phyloP scores from a whole-genome alignment of 2,888 invertebrate species.

The Pollenia labialis region DNA sequence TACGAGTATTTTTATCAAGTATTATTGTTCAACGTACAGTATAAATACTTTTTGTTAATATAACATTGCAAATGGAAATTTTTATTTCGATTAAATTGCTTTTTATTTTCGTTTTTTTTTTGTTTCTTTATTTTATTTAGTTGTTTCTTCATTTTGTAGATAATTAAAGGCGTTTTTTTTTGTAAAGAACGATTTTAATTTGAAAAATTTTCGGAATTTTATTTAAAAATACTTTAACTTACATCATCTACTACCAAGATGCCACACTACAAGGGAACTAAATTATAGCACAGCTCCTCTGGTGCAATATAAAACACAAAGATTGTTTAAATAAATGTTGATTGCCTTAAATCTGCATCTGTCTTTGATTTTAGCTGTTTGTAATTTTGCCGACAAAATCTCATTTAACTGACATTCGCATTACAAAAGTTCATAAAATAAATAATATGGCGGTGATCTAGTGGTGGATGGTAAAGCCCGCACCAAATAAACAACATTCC shows the following conservation, averaged over 20 bases:
- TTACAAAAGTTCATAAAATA: conserved; percentile 62
- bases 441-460: conserved; percentile 61
- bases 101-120: conserved; percentile 39
- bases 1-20: conserved; percentile 36
- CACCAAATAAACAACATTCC: conserved; percentile 51
- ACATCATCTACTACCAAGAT: neutral
- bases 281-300: conserved; percentile 49
- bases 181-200: conserved; percentile 53
- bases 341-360: conserved; percentile 66
- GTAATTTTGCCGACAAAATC: conserved; percentile 54
- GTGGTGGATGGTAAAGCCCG: conserved; percentile 21
- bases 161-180: conserved; percentile 65
- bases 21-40: conserved; percentile 25
- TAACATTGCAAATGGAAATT: conserved; percentile 64
- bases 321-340: conserved; percentile 47
- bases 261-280: conserved; percentile 19
- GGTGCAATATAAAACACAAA: neutral
- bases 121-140: neutral
- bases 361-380: conserved; percentile 35
- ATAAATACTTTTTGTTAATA: conserved; percentile 38
- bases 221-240: conserved; percentile 13
- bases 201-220: conserved; percentile 37
- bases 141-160: conserved; percentile 24
- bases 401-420: conserved; percentile 52
- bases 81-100: conserved; percentile 61